Evolutionary conservation across 2,888 invertebrate species (phyloP).

Genomic region (Hypena proboscidalis): DNA sequence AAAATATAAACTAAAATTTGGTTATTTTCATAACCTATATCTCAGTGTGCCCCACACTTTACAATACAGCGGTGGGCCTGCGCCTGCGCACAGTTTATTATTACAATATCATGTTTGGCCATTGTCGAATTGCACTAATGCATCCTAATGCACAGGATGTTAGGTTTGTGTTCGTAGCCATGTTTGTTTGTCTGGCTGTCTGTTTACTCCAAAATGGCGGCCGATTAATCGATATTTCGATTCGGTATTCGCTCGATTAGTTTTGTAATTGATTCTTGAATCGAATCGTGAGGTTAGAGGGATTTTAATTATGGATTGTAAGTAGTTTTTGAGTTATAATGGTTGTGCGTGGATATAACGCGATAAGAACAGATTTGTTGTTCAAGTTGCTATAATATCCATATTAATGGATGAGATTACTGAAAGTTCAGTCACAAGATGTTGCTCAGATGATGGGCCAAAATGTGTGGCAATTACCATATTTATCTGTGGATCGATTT

Average conservation of each 20-base stretch:
- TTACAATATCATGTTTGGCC: conserved; percentile 43
- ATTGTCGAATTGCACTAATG: conserved; percentile 55
- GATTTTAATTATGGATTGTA: not conserved
- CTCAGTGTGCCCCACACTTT: conserved; percentile 7
- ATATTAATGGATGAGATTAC: too few relatives aligned
- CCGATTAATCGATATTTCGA: conserved; percentile 40
- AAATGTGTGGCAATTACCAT: too few relatives aligned
- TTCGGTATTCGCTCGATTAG: too few relatives aligned
- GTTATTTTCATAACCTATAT: not conserved
- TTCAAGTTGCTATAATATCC: too few relatives aligned
- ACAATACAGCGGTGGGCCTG: conserved; percentile 36
- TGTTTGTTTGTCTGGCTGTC: conserved; percentile 34
- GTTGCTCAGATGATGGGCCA: too few relatives aligned
- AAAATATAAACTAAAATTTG: too few relatives aligned
- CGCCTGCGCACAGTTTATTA: conserved; percentile 45
- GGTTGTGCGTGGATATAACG: not conserved
- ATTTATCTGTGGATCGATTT: too few relatives aligned
- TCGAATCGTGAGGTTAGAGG: conserved; percentile 13
- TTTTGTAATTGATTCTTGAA: conserved; percentile 20
- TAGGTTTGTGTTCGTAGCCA: conserved; percentile 32
- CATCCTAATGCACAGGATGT: conserved; percentile 60
- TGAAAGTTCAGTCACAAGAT: too few relatives aligned
- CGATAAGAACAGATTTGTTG: too few relatives aligned
- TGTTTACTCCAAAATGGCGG: conserved; percentile 34
- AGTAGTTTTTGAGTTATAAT: not conserved